Percentiles rank a stretch among this genome's conserved stretches.
Evolutionary conservation across 1,140 invertebrate species (phyloP).

Genomic region (Zaprionus vittiger): DNA sequence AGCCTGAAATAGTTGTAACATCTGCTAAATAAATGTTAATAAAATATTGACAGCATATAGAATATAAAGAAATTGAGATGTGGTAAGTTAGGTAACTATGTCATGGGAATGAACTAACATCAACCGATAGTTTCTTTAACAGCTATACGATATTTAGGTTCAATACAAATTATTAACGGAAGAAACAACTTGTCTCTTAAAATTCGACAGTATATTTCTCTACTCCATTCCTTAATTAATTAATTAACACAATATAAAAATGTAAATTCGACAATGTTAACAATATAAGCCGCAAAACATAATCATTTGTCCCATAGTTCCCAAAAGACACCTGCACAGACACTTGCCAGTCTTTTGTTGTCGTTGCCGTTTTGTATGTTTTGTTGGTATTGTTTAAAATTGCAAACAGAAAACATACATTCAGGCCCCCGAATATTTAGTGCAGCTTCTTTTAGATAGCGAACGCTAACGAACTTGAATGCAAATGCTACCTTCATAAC

Average conservation of each 20-base stretch:
- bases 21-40: no score
- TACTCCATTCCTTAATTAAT: no score
- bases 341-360: not conserved
- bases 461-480: not conserved
- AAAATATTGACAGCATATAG: no score
- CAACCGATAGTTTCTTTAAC: not conserved
- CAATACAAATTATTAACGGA: not conserved
- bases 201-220: no score
- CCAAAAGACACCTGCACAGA: not conserved
- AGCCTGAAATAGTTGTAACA: no score
- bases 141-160: not conserved
- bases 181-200: not conserved
- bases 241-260: no score
- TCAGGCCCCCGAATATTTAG: slow-evolving; percentile 4
- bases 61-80: no score
- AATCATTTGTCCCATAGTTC: not conserved
- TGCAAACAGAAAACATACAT: not conserved
- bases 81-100: no score
- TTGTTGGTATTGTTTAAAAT: slow-evolving; percentile 3
- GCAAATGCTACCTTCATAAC: not conserved
- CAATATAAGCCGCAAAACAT: not conserved
- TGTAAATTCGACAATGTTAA: no score
- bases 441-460: not conserved
- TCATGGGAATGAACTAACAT: no score
- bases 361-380: not conserved